Percentiles rank a stretch among this genome's conserved stretches.
Conservation (phyloP, 2,888 invertebrate species). For the Dolomedes plantarius region DNA sequence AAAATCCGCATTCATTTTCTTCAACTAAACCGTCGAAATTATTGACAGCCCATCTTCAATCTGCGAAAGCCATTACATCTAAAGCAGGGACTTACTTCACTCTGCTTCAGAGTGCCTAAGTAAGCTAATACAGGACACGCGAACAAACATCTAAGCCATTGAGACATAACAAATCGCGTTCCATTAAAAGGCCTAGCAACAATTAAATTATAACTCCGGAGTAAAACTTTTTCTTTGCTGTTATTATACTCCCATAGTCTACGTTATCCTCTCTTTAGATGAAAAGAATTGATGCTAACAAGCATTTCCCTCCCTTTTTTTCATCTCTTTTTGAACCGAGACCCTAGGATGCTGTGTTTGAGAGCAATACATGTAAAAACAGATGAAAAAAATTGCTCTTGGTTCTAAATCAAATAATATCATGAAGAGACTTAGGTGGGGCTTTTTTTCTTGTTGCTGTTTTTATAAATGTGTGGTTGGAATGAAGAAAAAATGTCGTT, state of each 20-base stretch:
- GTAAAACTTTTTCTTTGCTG: not conserved
- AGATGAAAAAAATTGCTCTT: not conserved
- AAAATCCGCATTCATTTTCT: no score
- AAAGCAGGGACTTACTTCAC: not conserved
- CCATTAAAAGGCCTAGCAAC: conserved; percentile 63
- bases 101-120: not conserved
- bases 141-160: not conserved
- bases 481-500: no score
- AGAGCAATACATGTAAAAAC: not conserved
- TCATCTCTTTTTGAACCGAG: conserved; percentile 1
- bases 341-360: not conserved
- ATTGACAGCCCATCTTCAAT: no score
- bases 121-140: conserved; percentile 38
- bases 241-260: conserved; percentile 18
- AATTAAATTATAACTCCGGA: conserved; percentile 61
- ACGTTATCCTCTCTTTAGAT: not conserved
- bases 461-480: not conserved
- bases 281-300: conserved; percentile 48
- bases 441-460: conserved; percentile 15
- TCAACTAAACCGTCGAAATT: no score
- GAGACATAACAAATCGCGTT: conserved; percentile 53
- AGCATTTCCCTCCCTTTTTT: conserved; percentile 7
- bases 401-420: conserved; percentile 43
- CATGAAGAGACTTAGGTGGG: conserved; percentile 23
- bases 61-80: no score